A percentile compares a stretch with the other conserved stretches of the same genome.
phyloP scores from a whole-genome alignment of 2,888 invertebrate genomes.

The Argyresthia goedartella region DNA sequence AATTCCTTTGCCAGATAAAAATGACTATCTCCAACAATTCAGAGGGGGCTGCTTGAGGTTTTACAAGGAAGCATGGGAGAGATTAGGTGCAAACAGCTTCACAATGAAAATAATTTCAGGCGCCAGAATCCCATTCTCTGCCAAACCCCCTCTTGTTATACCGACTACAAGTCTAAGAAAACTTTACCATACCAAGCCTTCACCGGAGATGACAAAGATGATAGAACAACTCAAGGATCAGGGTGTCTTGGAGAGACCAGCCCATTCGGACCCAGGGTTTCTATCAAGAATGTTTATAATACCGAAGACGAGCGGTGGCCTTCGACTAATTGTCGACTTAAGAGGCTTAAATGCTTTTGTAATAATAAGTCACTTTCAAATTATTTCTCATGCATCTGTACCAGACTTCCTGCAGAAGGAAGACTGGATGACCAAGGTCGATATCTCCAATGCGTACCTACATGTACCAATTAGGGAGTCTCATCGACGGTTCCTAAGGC shows the following conservation, averaged over 20 bases:
- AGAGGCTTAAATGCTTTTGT: slow-evolving; percentile 13
- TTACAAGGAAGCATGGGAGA: slow-evolving; percentile 2
- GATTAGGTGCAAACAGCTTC: slow-evolving; percentile 8
- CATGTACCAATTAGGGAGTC: not conserved
- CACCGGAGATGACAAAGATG: slow-evolving; percentile 5
- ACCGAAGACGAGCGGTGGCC: slow-evolving; percentile 14
- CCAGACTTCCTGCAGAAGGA: slow-evolving; percentile 12
- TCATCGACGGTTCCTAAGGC: not conserved
- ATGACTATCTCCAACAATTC: not conserved
- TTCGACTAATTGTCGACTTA: slow-evolving; percentile 17
- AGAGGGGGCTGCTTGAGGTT: slow-evolving; percentile 4
- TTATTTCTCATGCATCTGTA: slow-evolving; percentile 12
- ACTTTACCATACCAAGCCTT: slow-evolving; percentile 4
- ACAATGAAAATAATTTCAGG: slow-evolving; percentile 7
- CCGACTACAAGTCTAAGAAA: slow-evolving; percentile 1
- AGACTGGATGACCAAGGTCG: slow-evolving; percentile 6
- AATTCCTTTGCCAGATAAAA: slow-evolving; percentile 5
- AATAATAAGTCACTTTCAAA: slow-evolving; percentile 11
- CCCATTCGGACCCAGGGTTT: slow-evolving; percentile 6
- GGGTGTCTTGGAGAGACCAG: slow-evolving; percentile 6
- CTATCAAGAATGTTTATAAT: slow-evolving; percentile 15
- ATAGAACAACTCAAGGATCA: slow-evolving; percentile 6
- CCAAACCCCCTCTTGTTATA: slow-evolving; percentile 6
- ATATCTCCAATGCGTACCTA: slow-evolving; percentile 6
- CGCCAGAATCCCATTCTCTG: slow-evolving; percentile 9